Base-by-base conservation (phyloP, 2,888 invertebrate species). In the Andrena minutula region DNA sequence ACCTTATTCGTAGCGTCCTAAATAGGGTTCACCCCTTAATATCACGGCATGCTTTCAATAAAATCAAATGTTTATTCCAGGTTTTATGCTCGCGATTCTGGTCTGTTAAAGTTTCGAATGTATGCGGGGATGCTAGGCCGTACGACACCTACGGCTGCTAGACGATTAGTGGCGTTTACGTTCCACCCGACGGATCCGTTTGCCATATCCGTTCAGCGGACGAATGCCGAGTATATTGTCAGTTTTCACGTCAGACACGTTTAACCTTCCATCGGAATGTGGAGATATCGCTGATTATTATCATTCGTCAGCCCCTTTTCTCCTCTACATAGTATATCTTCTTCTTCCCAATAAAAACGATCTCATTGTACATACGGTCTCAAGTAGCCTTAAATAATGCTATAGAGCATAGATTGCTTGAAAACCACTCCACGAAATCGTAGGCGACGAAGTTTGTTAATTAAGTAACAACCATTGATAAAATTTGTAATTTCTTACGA, bases 151-250 rank as follows among this genome's bases (percentile, higher is more conserved):
- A 96, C 96, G 7, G 95, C 96, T 88, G 95, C 97, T 12, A 95
- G 98, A 86, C 95, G 98, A 86, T 95, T 99, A 16, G 98, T 99
- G 5, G 98, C 99, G 23, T 99, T 99, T 93, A 98, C 98, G 10
- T 99, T 98, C 94, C 99, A 99, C 94, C 99, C 99, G 0, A 97
- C 97, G 16, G 99, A 99, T 94, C 99, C 99, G 0, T 98, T 99
- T 94, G 97, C 98, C 8, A 98, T 99, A 85, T 99, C 98, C 91
- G 98, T 99, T 8, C 99, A 99, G 93, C 95, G 99, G 89, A 97
- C 98, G 10, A 97, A 98, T 94, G 96, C 97, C 0, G 98, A 98
- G 92, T 99, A 99, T 93, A 97, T 98, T 79, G 98, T 99, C 65
- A 99, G 99, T 94, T 98, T 99, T 94, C 99, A 99, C 92, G 96